Percentiles rank a stretch among this genome's conserved stretches.
Evolutionary conservation across 2,113 vertebrate species (phyloP).

Genomic region (Steatornis caripensis): DNA sequence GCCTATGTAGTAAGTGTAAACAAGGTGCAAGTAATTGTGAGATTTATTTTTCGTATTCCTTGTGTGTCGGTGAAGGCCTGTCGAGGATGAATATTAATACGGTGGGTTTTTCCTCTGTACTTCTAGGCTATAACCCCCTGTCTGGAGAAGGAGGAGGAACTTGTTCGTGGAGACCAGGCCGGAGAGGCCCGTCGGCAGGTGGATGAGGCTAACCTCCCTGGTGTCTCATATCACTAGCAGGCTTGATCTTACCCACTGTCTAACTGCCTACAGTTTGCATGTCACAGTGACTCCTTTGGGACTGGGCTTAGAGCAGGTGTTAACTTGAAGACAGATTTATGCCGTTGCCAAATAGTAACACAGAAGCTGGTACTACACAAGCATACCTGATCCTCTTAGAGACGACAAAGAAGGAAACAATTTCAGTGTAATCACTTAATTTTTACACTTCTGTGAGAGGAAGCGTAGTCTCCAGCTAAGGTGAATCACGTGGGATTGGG

Average conservation of each 20-base stretch:
- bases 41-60: background rate
- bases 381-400: background rate
- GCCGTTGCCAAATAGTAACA: background rate
- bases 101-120: background rate
- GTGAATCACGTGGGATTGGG: background rate
- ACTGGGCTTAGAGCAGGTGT: background rate
- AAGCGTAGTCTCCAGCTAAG: fast-evolving
- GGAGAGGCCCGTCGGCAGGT: slow-evolving; percentile 85
- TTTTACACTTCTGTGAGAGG: background rate
- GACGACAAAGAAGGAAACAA: background rate
- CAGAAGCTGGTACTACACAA: background rate
- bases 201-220: slow-evolving; percentile 87
- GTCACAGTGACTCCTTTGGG: slow-evolving; percentile 56
- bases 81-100: background rate
- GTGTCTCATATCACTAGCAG: slow-evolving; percentile 44
- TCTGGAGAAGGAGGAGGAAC: slow-evolving; percentile 86
- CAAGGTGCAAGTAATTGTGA: background rate
- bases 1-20: background rate
- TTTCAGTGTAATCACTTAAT: background rate
- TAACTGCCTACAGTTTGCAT: slow-evolving; percentile 57
- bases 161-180: slow-evolving; percentile 88
- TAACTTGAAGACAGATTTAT: background rate
- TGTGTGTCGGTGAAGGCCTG: background rate
- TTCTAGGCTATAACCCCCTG: slow-evolving; percentile 88
- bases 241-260: slow-evolving; percentile 17